Evolutionary conservation across 2,888 invertebrate genomes (phyloP).

Genomic region (Orthosia cruda): DNA sequence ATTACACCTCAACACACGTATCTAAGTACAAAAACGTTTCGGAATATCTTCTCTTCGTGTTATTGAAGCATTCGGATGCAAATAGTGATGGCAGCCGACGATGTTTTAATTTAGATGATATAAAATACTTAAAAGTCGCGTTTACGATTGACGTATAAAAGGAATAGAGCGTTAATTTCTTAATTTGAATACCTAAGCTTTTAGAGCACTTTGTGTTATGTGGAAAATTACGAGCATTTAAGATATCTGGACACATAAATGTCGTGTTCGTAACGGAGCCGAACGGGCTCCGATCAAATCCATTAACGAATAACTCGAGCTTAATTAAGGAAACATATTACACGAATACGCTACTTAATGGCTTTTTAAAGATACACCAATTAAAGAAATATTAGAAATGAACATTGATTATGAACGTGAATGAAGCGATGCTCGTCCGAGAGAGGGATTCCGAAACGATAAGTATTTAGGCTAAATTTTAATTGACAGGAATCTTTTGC

Average conservation of each 20-base stretch:
- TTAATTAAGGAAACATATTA: conserved; percentile 81
- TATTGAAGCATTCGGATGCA: conserved; percentile 68
- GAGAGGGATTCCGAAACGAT: conserved; percentile 78
- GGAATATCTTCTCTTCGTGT: conserved; percentile 77
- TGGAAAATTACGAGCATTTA: conserved; percentile 77
- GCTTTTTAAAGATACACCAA: conserved; percentile 68
- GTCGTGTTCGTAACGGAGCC: conserved; percentile 75
- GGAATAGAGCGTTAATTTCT: conserved; percentile 75
- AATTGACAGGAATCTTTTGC: conserved; percentile 80
- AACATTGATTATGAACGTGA: conserved; percentile 63
- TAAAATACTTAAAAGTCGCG: conserved; percentile 56
- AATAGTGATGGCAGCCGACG: conserved; percentile 57
- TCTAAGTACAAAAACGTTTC: conserved; percentile 88
- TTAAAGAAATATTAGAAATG: conserved; percentile 72
- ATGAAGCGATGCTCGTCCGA: conserved; percentile 61
- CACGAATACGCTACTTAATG: conserved; percentile 71
- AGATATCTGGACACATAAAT: conserved; percentile 75
- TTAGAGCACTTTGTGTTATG: conserved; percentile 75
- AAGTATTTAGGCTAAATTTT: conserved; percentile 80
- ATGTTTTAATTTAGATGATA: conserved; percentile 62
- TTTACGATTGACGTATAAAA: conserved; percentile 56
- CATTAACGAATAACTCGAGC: conserved; percentile 81
- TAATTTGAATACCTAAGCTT: conserved; percentile 76
- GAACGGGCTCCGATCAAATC: conserved; percentile 71
- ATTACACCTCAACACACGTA: conserved; percentile 85